Evolutionary conservation across 2,797 vertebrate genomes (phyloP).

Genomic region (Malacoctenus gilli): DNA sequence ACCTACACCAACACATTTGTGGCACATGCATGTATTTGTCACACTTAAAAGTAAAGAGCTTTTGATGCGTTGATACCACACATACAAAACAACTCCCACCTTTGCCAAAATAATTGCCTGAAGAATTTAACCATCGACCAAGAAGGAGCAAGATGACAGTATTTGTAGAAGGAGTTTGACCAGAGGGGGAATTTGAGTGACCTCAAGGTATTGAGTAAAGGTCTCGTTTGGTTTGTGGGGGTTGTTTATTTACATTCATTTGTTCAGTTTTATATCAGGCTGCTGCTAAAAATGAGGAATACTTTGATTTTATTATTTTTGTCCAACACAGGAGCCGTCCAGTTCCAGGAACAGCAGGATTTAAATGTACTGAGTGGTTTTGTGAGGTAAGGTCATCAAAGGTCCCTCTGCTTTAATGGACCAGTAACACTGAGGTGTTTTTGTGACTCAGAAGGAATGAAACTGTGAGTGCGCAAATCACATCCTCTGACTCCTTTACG

Average conservation of each 20-base stretch:
- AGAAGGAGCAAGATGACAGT: slow-evolving; percentile 30
- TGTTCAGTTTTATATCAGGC: slow-evolving; percentile 33
- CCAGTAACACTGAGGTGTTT: not conserved
- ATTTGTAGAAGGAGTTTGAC: slow-evolving; percentile 39
- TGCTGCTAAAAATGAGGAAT: slow-evolving; percentile 32
- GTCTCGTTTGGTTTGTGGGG: slow-evolving; percentile 35
- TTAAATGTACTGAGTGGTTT: slow-evolving; percentile 11
- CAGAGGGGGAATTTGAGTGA: slow-evolving; percentile 7
- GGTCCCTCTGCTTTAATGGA: slow-evolving; percentile 22
- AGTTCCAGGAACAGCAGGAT: slow-evolving; percentile 16
- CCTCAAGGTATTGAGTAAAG: slow-evolving; percentile 39
- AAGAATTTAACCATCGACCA: slow-evolving; percentile 25
- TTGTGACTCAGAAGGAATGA: slow-evolving; percentile 15
- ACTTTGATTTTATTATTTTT: slow-evolving; percentile 4
- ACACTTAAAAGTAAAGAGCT: slow-evolving; percentile 1
- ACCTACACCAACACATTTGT: slow-evolving; percentile 33
- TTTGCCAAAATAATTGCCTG: slow-evolving; percentile 25
- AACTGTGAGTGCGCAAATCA: slow-evolving; percentile 23
- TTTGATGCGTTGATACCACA: slow-evolving; percentile 13
- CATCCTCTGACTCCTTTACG: slow-evolving; percentile 27
- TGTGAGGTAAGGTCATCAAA: slow-evolving; percentile 14
- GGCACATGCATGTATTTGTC: not conserved
- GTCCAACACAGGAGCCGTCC: slow-evolving; percentile 14
- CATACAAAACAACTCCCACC: slow-evolving; percentile 7
- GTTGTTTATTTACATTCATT: slow-evolving; percentile 41